Conservation (phyloP, 2,888 invertebrate species). For the Drosophila falleni region DNA sequence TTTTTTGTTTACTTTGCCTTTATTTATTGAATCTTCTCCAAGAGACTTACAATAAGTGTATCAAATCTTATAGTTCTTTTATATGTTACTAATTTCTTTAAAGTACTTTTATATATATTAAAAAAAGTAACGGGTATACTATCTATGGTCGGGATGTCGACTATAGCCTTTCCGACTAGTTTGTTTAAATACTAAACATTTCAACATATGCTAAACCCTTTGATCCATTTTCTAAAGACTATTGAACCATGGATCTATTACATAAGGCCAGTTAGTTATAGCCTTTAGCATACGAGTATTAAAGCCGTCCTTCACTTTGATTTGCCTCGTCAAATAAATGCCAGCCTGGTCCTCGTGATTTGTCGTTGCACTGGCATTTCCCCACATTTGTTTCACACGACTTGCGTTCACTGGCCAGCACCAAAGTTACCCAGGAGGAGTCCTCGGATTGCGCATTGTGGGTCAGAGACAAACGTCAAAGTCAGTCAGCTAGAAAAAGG, state of each 20-base stretch:
- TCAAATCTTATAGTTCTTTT: no score
- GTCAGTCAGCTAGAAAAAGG: constrained; percentile 63
- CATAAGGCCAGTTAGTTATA: constrained; percentile 4
- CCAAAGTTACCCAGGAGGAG: constrained; percentile 4
- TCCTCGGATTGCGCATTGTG: constrained; percentile 43
- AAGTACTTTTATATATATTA: no score
- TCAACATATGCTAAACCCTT: no score
- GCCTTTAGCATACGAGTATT: not conserved
- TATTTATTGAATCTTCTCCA: no score
- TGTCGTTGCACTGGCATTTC: constrained; percentile 34
- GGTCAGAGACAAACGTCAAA: constrained; percentile 48
- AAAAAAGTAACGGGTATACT: no score
- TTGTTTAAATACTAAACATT: no score
- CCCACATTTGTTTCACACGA: constrained; percentile 67
- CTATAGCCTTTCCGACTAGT: no score
- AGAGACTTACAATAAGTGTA: no score
- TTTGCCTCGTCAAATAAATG: constrained; percentile 28
- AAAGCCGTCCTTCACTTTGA: constrained; percentile 1
- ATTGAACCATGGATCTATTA: not conserved
- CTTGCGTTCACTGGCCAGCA: constrained; percentile 41
- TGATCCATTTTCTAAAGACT: no score
- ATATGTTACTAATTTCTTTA: no score
- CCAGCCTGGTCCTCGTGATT: constrained; percentile 8
- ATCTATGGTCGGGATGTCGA: no score
- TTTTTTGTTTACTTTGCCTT: no score